Evolutionary conservation across 2,888 invertebrate genomes (phyloP).

Genomic region (Stegophylla sp.): DNA sequence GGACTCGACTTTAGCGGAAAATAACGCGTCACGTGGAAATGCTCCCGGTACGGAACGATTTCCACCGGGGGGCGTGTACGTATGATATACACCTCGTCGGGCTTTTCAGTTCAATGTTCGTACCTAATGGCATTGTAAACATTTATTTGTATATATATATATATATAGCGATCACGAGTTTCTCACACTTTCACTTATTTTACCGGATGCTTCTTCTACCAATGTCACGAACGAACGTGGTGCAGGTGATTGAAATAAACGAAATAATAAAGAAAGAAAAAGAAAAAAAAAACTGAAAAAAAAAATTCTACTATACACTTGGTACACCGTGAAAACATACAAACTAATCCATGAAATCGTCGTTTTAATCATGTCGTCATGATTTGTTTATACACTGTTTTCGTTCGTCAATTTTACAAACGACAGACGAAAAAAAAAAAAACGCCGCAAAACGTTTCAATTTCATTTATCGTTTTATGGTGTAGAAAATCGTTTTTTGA

Average conservation of each 20-base stretch:
- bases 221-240: conserved; percentile 52
- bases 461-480: too few species aligned
- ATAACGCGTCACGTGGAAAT: not conserved
- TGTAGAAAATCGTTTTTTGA: too few species aligned
- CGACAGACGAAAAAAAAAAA: too few species aligned
- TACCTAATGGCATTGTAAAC: conserved; percentile 42
- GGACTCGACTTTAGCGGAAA: too few species aligned
- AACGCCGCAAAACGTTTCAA: too few species aligned
- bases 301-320: too few species aligned
- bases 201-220: conserved; percentile 45
- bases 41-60: conserved; percentile 9
- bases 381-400: not conserved
- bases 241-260: conserved; percentile 41
- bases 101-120: conserved; percentile 35
- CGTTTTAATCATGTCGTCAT: not conserved
- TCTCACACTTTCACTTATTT: conserved; percentile 58
- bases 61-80: not conserved
- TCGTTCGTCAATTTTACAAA: too few species aligned
- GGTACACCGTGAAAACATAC: conserved; percentile 20
- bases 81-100: too few species aligned
- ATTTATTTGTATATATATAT: too few species aligned
- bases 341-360: conserved; percentile 29
- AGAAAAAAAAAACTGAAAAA: not conserved
- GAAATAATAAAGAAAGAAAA: too few species aligned
- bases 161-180: conserved; percentile 40